These are phyloP conservation scores for Aegithalos caudatus DNA, from an alignment of 2,113 vertebrate species.

Conservation along the genomic window DNA sequence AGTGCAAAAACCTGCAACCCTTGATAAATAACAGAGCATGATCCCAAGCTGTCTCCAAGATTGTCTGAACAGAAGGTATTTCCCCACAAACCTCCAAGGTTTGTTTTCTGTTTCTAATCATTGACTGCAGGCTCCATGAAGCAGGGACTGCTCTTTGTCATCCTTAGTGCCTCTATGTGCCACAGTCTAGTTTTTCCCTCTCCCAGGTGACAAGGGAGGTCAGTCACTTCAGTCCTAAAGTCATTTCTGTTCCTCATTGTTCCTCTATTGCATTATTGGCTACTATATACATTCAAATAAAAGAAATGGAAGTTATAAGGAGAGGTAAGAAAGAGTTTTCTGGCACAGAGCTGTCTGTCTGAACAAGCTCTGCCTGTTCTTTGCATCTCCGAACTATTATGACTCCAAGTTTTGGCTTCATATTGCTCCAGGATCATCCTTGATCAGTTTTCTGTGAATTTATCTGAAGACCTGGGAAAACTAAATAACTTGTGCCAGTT, in stretches of 20 bases:
- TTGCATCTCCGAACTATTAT: background rate
- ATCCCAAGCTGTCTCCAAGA: background rate
- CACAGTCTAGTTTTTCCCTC: background rate
- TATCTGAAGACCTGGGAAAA: background rate
- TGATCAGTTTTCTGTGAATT: background rate
- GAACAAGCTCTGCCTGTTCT: background rate
- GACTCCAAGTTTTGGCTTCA: background rate
- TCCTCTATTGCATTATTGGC: background rate
- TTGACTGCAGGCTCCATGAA: background rate
- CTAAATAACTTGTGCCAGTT: background rate
- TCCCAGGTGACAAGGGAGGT: background rate
- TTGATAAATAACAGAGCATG: constrained; percentile 48
- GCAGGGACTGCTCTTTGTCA: constrained; percentile 47
- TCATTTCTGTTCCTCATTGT: background rate
- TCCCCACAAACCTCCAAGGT: constrained; percentile 1
- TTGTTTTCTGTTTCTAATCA: constrained; percentile 57
- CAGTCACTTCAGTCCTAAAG: background rate
- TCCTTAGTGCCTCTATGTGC: rapidly evolving
- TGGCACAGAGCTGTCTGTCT: background rate
- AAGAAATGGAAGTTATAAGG: background rate
- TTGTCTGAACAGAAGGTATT: constrained; percentile 13
- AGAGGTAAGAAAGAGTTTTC: background rate
- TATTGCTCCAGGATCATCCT: background rate
- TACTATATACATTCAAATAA: background rate
- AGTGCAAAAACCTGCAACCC: background rate